These are phyloP conservation scores for Lasioglossum vierecki DNA, from an alignment of 2,888 invertebrate genomes.

Conservation along the genomic window DNA sequence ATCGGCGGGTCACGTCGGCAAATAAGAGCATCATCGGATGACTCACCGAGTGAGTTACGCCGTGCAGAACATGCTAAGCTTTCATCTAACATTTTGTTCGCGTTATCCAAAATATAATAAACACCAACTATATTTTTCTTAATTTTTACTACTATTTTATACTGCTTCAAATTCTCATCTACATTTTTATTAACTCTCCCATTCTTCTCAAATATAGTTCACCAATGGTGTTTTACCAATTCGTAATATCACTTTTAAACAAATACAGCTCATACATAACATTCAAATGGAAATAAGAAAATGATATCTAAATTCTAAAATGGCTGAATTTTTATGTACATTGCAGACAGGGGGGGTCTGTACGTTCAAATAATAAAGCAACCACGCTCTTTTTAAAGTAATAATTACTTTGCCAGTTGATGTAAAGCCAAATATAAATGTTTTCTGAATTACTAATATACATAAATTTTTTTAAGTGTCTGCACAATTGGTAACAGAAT, in stretches of 20 bases:
- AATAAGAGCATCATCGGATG: slow-evolving; percentile 8
- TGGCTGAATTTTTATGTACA: no score
- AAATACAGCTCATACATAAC: background rate
- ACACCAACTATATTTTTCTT: background rate
- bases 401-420: background rate
- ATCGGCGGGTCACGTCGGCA: slow-evolving; percentile 1
- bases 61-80: background rate
- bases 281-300: background rate
- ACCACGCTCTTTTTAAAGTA: background rate
- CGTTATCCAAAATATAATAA: background rate
- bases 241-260: background rate
- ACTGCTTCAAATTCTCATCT: background rate
- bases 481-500: background rate
- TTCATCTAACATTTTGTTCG: background rate
- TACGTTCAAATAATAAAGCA: background rate
- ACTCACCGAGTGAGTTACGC: background rate
- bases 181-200: background rate
- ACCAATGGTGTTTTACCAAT: background rate
- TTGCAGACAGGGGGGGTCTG: no score
- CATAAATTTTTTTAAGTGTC: background rate
- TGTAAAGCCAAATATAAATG: background rate
- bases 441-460: background rate
- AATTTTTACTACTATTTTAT: background rate
- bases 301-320: background rate
- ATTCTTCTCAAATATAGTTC: background rate